Evolutionary conservation across 1,140 invertebrate genomes (phyloP).

Genomic region (Colletes gigas): DNA sequence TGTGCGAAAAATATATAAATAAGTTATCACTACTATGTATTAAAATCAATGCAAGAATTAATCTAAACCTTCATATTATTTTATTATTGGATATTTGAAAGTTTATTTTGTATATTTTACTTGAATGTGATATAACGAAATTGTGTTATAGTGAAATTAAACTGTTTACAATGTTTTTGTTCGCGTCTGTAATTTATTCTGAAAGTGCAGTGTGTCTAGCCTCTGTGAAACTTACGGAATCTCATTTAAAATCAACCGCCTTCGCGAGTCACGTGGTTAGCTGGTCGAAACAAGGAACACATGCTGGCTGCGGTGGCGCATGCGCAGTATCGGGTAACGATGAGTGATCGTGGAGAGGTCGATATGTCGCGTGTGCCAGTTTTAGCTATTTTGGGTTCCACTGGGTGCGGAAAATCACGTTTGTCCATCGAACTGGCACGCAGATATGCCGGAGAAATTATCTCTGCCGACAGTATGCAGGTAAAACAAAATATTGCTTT

Average conservation of each 20-base stretch:
- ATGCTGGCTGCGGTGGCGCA: slow-evolving; percentile 40
- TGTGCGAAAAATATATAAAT: too few relatives aligned
- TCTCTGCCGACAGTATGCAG: slow-evolving; percentile 99
- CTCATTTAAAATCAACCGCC: slow-evolving; percentile 50
- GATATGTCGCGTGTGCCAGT: slow-evolving; percentile 84
- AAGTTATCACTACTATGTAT: too few relatives aligned
- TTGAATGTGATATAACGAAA: too few relatives aligned
- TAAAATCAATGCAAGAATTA: too few relatives aligned
- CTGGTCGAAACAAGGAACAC: slow-evolving; percentile 11
- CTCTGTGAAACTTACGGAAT: too few relatives aligned
- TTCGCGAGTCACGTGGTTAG: background rate
- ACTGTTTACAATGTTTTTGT: too few relatives aligned
- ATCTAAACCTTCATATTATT: too few relatives aligned
- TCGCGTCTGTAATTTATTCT: too few relatives aligned
- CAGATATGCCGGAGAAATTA: slow-evolving; percentile 95
- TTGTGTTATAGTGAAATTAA: too few relatives aligned
- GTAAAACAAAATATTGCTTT: slow-evolving; percentile 81
- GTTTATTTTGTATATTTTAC: too few relatives aligned
- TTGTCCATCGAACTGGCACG: slow-evolving; percentile 94
- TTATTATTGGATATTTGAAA: too few relatives aligned
- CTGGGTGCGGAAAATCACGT: slow-evolving; percentile 98
- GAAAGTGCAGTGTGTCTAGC: too few relatives aligned
- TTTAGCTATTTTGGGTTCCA: slow-evolving; percentile 95
- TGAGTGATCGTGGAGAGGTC: slow-evolving; percentile 46
- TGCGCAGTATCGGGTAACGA: slow-evolving; percentile 54